Evolutionary conservation across 2,888 invertebrate genomes (phyloP), one percentile per base, ranked within the genome.

Genomic region (Chrysina gloriosa): DNA sequence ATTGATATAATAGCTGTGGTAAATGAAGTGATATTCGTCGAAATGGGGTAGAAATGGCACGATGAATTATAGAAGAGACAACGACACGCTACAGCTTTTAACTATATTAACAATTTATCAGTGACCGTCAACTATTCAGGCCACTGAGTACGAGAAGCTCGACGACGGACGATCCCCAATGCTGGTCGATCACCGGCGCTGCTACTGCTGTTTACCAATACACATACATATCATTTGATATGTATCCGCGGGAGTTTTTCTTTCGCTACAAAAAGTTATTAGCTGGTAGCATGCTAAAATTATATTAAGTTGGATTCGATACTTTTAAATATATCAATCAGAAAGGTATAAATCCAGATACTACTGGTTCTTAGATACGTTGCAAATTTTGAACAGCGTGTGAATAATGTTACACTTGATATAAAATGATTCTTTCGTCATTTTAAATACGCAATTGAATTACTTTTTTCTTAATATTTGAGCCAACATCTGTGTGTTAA

Each of bases 31-130:
- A 29, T 66, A 48, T 36, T 47, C 34, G 21, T 47, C 5, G 39
- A 54, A 67, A 63, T 67, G 56, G 65, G 31, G 39, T 58, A 36
- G 65, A 65, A 65, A 47, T 50, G 65, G 48, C 47, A 48, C 48
- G 42, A 67, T 69, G 69, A 45, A 65, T 69, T 69, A 67, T 69
- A 64, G 63, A 70, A 69, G 64, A 58, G 67, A 69, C 67, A 67
- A 64, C 63, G 58, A 67, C 69, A 69, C 50, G 69, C 67, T 61
- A 63, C 34, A 45, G 69, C 67, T 69, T 69, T 70, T 61, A 70
- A 65, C 64, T 54, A 34, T 61, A 70, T 70, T 69, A 70, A 61
- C 42, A 65, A 67, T 67, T 67, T 64, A 68, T 63, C 52, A 67
- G 63, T 25, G 48, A 29, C 45, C 63, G 67, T 50, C 68, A 63